Percentiles rank a stretch among this genome's conserved stretches.
Evolutionary conservation across 2,888 invertebrate species (phyloP).

Genomic region (Heliconius hortense): DNA sequence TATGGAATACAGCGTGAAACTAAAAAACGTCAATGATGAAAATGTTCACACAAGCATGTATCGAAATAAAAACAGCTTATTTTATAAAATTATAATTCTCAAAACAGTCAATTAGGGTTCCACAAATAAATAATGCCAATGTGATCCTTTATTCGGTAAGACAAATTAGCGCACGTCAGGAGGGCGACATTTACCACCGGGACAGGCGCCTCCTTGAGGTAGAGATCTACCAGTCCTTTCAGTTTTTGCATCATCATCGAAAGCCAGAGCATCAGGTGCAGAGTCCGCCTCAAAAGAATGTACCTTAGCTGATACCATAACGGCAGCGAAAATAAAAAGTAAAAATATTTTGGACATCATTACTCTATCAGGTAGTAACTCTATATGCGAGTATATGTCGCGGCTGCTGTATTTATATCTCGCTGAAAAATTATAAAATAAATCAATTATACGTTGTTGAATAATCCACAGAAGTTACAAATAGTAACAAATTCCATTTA

Average conservation of each 20-base stretch:
- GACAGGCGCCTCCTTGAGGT: not conserved
- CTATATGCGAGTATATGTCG: not conserved
- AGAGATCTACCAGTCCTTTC: not conserved
- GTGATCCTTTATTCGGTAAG: not conserved
- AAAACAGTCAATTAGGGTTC: not conserved
- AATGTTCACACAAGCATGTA: not conserved
- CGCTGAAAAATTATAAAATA: not conserved
- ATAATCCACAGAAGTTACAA: not conserved
- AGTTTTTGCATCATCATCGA: not conserved
- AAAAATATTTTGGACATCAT: not conserved
- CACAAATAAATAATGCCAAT: not conserved
- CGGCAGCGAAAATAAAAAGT: not conserved
- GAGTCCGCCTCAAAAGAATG: not conserved
- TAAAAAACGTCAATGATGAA: not conserved
- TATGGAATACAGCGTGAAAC: not conserved
- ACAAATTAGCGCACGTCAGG: not conserved
- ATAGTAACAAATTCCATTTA: not conserved
- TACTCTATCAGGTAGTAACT: not conserved
- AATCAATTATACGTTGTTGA: not conserved
- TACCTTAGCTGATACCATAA: not conserved
- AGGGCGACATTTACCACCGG: not conserved
- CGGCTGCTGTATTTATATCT: not conserved
- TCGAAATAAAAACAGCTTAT: not conserved
- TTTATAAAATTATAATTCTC: not conserved
- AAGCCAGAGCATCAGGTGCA: not conserved